These are phyloP conservation scores for Amazona ochrocephala DNA, from an alignment of 2,797 vertebrate genomes.

Conservation along the genomic window DNA sequence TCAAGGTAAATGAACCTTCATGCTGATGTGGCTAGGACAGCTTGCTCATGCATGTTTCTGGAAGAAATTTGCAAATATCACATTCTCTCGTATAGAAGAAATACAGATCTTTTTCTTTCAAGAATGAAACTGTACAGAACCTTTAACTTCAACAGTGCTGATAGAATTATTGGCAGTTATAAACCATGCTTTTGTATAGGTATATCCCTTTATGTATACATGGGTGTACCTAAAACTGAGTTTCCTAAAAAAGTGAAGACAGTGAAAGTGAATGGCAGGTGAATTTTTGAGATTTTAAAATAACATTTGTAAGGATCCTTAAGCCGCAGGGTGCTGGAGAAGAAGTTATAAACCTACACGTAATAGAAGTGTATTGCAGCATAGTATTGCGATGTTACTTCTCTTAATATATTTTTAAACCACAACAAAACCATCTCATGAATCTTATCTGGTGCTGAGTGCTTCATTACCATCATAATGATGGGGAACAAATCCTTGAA, in stretches of 20 bases:
- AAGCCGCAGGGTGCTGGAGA: not conserved
- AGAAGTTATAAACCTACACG: conserved; percentile 24
- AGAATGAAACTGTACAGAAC: conserved; percentile 15
- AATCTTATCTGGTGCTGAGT: not conserved
- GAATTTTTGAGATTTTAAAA: conserved; percentile 48
- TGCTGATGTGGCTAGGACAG: not conserved
- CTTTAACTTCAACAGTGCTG: conserved; percentile 27
- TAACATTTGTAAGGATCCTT: conserved; percentile 21
- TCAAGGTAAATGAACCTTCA: conserved; percentile 48
- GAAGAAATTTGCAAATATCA: not conserved
- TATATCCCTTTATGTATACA: not conserved
- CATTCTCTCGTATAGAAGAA: not conserved
- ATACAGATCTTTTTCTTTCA: conserved; percentile 11
- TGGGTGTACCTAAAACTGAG: conserved; percentile 28
- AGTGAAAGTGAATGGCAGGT: not conserved
- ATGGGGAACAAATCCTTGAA: conserved; percentile 3
- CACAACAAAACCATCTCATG: not conserved
- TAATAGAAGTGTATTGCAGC: not conserved
- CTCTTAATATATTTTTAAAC: not conserved
- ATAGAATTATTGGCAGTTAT: conserved; percentile 17
- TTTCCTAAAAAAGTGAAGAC: conserved; percentile 43
- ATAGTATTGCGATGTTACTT: not conserved
- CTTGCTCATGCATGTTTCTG: not conserved
- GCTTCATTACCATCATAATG: not conserved
- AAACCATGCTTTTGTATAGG: not conserved